Evolutionary conservation across 2,888 invertebrate species (phyloP), one percentile per base, ranked within the genome.

Genomic region (Icerya purchasi): DNA sequence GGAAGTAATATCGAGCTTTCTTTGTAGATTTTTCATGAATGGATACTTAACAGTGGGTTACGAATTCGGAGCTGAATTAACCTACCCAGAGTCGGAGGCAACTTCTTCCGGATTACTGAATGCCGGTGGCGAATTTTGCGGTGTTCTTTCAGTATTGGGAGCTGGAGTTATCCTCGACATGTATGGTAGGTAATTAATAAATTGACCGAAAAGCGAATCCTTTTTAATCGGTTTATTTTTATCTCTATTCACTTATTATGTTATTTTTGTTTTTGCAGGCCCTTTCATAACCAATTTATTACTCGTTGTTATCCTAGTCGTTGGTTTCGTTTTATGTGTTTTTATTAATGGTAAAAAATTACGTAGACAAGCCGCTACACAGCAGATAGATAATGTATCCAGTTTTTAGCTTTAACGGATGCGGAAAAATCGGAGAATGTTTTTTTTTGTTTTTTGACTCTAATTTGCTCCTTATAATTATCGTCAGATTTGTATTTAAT

Each of bases 111-210:
- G 68, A 3, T 56, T 69, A 20, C 52, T 69, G 3, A 67, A 66
- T 53, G 66, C 68, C 1, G 65, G 65, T 18, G 65, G 67, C 1
- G 67, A 69, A 62, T 63, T 66, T 21, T 65, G 63, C 50, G 68
- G 68, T 1, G 65, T 68, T n/a, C 57, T 65, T 14, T 65, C 66
- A 14, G 65, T 65, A 1, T 22, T 63, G 10, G 54, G 61, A n/a
- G 62, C 64, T 18, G 64, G 63, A 5, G 56, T 55, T 21, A 59
- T 62, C n/a, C 57, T 62, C 18, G 82, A 84, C 50, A 76, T 77
- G 66, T 73, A 85, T 66, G 83, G 82, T 60, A 52, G 53, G 24
- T 50, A 8, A 2, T n/a, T n/a, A n/a, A n/a, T n/a, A n/a, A n/a
- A n/a, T n/a, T n/a, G n/a, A n/a, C n/a, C n/a, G n/a, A n/a, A n/a